Base-by-base conservation (phyloP, 2,888 invertebrate species). In the Hylaea fasciaria region DNA sequence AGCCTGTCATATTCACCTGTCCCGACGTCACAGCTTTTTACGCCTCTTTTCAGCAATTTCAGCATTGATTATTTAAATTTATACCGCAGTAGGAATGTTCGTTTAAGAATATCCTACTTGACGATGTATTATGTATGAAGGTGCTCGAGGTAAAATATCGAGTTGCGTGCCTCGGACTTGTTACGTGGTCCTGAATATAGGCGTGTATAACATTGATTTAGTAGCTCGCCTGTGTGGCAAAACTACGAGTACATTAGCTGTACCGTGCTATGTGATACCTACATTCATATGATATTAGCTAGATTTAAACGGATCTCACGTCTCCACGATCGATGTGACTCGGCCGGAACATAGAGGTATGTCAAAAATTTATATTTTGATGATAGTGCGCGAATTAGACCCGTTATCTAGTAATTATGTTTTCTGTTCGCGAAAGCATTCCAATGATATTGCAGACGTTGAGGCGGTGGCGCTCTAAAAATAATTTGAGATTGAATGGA, bases 161-260 rank as follows among this genome's bases (percentile, higher is more conserved):
- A 80, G 74, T 89, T 72, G 87, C 89, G 87, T 89, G 88, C 70
- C 67, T 64, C 57, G 76, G 78, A 80, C 84, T 84, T 84, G 82
- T 85, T 85, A 82, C 72, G 70, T 64, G 76, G 59, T 61, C 70
- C 62, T 60, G 72, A 72, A 77, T 77, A 72, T 70, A 65, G 71
- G 72, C 68, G 71, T 59, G 51, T 61, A 65, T 53, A 57, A 58
- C 61, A 68, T 74, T 77, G 73, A 77, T 78, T 77, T 77, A 78
- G 56, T 66, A 48, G 56, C 59, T 39, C 37, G 47, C 14, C 47
- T 44, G 44, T 28, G 53, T 51, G 45, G 51, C 32, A 41, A 61
- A 67, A 68, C 61, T 57, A 64, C n/a, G n/a, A n/a, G n/a, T n/a
- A n/a, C 48, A 13, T n/a, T 43, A 22, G 13, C 12, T 14, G 22